phyloP scores from a whole-genome alignment of 1,140 invertebrate species.

The Camponotus floridanus region DNA sequence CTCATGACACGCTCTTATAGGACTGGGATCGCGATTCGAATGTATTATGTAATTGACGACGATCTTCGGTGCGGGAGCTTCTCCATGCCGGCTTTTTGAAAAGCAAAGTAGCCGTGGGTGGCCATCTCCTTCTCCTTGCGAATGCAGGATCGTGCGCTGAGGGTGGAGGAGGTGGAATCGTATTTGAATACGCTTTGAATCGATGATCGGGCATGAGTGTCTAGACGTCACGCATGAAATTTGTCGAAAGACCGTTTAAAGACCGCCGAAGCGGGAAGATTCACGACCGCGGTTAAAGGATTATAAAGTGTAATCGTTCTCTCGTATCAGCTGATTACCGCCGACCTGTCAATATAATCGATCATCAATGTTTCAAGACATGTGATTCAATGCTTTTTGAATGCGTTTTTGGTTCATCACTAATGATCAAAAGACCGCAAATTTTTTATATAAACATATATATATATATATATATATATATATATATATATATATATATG shows the following conservation, averaged over 20 bases:
- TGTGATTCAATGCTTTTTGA: neutral
- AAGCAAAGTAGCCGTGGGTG: conserved; percentile 73
- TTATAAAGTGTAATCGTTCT: conserved; percentile 60
- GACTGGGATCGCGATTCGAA: conserved; percentile 57
- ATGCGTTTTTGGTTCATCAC: neutral
- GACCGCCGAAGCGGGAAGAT: conserved; percentile 23
- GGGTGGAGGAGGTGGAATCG: conserved; percentile 68
- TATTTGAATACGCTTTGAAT: conserved; percentile 75
- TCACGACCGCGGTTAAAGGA: neutral
- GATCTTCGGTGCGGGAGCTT: conserved; percentile 8
- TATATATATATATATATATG: no score
- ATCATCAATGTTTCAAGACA: neutral
- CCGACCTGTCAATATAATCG: neutral
- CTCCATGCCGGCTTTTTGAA: conserved; percentile 58
- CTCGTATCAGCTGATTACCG: conserved; percentile 42
- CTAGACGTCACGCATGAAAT: conserved; percentile 39
- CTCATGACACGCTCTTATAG: conserved; percentile 11
- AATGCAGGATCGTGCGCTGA: conserved; percentile 55
- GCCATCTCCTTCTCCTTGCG: conserved; percentile 56
- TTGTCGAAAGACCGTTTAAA: conserved; percentile 70
- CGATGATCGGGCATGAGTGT: conserved; percentile 46
- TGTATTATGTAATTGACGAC: conserved; percentile 74
- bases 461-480: no score
- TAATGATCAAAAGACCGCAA: neutral
- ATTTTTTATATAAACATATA: neutral